Evolutionary conservation across 1,140 invertebrate species (phyloP).

Genomic region (Grapholita molesta): DNA sequence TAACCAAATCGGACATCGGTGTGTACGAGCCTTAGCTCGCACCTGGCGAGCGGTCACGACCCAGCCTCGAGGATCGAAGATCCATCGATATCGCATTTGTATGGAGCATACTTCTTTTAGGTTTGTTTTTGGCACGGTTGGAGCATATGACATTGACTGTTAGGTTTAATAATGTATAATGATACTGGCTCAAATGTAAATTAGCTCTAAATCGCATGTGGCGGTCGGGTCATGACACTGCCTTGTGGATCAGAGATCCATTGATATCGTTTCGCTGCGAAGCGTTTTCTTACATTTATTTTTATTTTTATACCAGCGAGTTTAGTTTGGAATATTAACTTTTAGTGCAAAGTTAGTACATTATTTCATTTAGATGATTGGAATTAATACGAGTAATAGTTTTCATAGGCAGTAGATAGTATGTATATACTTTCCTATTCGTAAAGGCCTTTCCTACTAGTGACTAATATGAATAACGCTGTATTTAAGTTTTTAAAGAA

Average conservation of each 20-base stretch:
- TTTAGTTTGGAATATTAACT: too few species aligned
- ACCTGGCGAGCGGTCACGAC: constrained; percentile 39
- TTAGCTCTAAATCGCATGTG: constrained; percentile 27
- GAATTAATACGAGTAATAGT: too few species aligned
- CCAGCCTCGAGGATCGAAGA: constrained; percentile 31
- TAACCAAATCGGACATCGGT: background rate
- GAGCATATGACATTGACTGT: background rate
- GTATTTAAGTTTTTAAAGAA: too few species aligned
- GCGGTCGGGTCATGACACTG: constrained; percentile 34
- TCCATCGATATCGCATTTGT: constrained; percentile 33
- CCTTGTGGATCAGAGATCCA: constrained; percentile 33
- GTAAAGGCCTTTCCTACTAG: too few species aligned
- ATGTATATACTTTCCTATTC: too few species aligned
- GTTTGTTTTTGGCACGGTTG: background rate
- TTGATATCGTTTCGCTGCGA: constrained; percentile 28
- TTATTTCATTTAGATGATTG: too few species aligned
- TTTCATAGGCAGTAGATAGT: too few species aligned
- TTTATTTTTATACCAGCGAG: background rate
- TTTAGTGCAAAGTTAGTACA: too few species aligned
- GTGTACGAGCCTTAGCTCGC: constrained; percentile 20
- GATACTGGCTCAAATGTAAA: background rate
- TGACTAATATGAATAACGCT: too few species aligned
- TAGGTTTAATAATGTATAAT: background rate
- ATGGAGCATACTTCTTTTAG: constrained; percentile 20
- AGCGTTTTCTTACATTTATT: constrained; percentile 4